A percentile compares a stretch with the other conserved stretches of the same genome.
Evolutionary conservation across 2,797 vertebrate species (phyloP).

Genomic region (Poliocrania exsul): DNA sequence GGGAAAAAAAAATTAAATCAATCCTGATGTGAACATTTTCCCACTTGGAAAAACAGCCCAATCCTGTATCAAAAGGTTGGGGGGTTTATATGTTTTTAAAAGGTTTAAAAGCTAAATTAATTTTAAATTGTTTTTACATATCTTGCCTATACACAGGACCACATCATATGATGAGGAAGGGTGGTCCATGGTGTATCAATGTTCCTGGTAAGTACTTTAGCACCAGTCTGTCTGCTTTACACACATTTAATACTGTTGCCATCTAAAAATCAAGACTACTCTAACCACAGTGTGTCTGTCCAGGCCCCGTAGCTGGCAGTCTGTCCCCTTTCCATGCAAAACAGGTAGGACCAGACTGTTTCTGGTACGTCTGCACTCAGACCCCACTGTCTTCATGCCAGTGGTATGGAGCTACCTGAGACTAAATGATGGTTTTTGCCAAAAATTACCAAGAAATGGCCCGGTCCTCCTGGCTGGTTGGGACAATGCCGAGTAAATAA

Average conservation of each 20-base stretch:
- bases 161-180: constrained; percentile 20
- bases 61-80: constrained; percentile 60
- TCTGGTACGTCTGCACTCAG: background rate
- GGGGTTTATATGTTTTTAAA: constrained; percentile 56
- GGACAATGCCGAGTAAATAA: background rate
- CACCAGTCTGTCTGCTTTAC: constrained; percentile 57
- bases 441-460: background rate
- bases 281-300: background rate
- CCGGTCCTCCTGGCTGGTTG: background rate
- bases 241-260: constrained; percentile 10
- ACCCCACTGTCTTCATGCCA: background rate
- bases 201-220: constrained; percentile 49
- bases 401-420: background rate
- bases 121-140: constrained; percentile 66
- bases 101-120: constrained; percentile 67
- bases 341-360: constrained; percentile 9
- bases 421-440: constrained; percentile 2
- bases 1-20: constrained; percentile 68
- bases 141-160: constrained; percentile 50
- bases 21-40: constrained; percentile 79
- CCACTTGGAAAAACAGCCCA: constrained; percentile 64
- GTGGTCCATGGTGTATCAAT: constrained; percentile 25
- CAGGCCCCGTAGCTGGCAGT: background rate
- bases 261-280: constrained; percentile 10
- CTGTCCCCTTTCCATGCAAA: background rate